A percentile compares a stretch with the other conserved stretches of the same genome.
Conservation (phyloP, 2,113 vertebrate species). For the Globicephala melas region DNA sequence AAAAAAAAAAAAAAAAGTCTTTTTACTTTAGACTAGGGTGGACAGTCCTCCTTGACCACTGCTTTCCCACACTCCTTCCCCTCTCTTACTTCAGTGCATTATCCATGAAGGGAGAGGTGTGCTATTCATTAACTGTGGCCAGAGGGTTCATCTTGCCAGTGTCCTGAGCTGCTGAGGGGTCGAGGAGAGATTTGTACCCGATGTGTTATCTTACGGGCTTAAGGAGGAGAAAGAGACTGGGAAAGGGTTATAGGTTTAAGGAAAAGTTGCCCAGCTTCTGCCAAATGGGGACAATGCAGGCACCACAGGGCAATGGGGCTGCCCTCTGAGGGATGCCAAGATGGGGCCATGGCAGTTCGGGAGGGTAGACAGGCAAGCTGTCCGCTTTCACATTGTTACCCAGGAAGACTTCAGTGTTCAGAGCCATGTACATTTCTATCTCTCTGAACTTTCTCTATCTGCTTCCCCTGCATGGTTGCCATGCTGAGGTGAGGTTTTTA, state of each 20-base stretch:
- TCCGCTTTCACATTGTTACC: neutral
- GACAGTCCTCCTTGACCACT: neutral
- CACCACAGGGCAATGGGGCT: neutral
- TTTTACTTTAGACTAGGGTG: neutral
- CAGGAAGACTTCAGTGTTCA: neutral
- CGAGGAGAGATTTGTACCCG: neutral
- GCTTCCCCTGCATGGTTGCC: neutral
- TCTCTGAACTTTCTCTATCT: neutral
- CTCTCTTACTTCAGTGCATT: neutral
- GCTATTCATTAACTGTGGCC: neutral
- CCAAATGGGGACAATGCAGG: neutral
- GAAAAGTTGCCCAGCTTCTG: neutral
- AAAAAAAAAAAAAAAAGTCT: neutral
- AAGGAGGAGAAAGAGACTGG: neutral
- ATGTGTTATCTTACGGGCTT: neutral
- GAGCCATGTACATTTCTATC: neutral
- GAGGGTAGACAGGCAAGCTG: neutral
- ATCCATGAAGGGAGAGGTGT: neutral
- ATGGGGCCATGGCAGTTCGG: accelerated
- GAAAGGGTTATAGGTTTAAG: neutral
- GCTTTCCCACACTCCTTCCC: neutral
- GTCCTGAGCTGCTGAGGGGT: neutral
- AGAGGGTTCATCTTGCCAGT: neutral
- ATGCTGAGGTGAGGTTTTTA: neutral
- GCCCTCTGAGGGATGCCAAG: neutral